Base-by-base conservation (phyloP, 1,140 invertebrate genomes). In the Octopus bimaculoides region DNA sequence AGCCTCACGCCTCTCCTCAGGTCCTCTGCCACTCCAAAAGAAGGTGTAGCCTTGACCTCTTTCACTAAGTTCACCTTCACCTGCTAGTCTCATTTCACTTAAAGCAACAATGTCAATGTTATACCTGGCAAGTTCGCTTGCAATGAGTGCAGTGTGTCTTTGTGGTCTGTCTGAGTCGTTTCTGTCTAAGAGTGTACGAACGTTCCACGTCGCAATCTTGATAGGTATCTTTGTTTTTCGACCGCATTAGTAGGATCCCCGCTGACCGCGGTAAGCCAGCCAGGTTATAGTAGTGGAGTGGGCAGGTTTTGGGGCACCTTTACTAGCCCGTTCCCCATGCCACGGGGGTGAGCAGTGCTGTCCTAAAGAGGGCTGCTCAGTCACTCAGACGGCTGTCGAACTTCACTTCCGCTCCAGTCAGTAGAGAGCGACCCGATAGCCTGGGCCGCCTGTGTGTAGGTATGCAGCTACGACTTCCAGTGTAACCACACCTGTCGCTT, bases 321-420 rank as follows among this genome's bases (percentile, higher is more conserved):
- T 80, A 78, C 79, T 78, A 80, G 79, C 61, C 79, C 52, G 17
- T 52, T 78, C 54, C 79, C n/a, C 56, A 61, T 61, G 26, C 5
- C 10, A 74, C 69, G 53, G 52, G 76, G 76, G 12, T 9, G 71
- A 71, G 56, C 26, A 71, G 69, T 52, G 54, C 53, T 66, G 52
- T 77, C 76, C 76, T 78, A 78, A 80, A 80, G 41, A 80, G 52
- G 79, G 79, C 76, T 80, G 61, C 55, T 78, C 75, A 78, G 75
- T 61, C 76, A 55, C n/a, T n/a, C n/a, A n/a, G n/a, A n/a, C n/a
- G 73, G 52, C 74, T 77, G 73, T 75, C 75, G 75, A 77, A 78
- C 79, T 61, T 61, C 76, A 61, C 52, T 61, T 7, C 77, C 77
- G 76, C 53, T 54, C 26, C n/a, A 9, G 54, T 66, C n/a, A 41